Base-by-base conservation (phyloP, 1,140 invertebrate genomes). In the Hypothenemus hampei region DNA sequence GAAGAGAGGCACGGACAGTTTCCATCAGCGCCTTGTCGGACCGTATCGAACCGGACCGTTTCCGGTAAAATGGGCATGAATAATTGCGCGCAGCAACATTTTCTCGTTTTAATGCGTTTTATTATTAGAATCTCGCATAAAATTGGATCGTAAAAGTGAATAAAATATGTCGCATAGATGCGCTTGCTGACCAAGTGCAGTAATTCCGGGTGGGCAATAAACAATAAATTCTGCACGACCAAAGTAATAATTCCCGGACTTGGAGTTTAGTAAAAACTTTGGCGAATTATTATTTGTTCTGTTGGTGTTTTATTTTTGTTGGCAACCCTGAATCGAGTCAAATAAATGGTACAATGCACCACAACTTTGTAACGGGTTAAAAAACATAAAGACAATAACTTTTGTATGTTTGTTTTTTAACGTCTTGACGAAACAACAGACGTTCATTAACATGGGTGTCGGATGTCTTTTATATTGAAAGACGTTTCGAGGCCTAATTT, bases 261-360 rank as follows among this genome's bases (percentile, higher is more conserved):
- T 24, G 44, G n/a, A n/a, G n/a, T 21, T 21, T 11, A n/a, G 40
- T n/a, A 47, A 47, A 47, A 47, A 47, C 26, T 47, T 47, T 47
- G 44, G 26, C 29, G 35, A 47, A 47, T 47, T 47, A 47, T 47
- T 47, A 47, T 47, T 47, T 47, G 44, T 47, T 29, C 44, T 4
- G n/a, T n/a, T n/a, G n/a, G 44, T 47, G 44, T 47, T 47, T 47
- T 47, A 47, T 47, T 47, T 19, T 47, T 20, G 18, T 29, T 44
- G 23, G 41, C 21, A 44, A 8, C 41, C 23, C 23, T 22, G 44
- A 47, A 47, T 47, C 6, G 18, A 47, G 24, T 19, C 11, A 44
- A 47, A 47, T 47, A n/a, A n/a, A n/a, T n/a, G n/a, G n/a, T n/a
- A n/a, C n/a, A n/a, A n/a, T n/a, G n/a, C n/a, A n/a, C n/a, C n/a